A percentile compares a stretch with the other conserved stretches of the same genome.
Conservation (phyloP, 2,797 vertebrate species). For the Morelia viridis region DNA sequence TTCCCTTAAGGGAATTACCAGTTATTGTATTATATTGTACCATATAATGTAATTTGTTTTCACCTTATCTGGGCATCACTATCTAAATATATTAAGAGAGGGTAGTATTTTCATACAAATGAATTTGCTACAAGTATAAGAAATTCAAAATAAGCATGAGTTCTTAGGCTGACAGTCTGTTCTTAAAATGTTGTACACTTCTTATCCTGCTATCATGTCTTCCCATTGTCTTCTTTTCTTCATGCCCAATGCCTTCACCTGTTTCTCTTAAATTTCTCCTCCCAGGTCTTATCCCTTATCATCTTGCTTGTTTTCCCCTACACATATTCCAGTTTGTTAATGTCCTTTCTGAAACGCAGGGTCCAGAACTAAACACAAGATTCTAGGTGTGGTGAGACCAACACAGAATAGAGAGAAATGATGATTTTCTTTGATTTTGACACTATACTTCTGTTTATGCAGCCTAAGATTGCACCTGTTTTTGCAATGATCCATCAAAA, state of each 20-base stretch:
- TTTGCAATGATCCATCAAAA: not conserved
- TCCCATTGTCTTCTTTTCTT: not conserved
- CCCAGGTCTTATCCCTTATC: not conserved
- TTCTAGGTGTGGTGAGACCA: not conserved
- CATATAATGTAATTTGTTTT: not conserved
- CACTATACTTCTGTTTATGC: not conserved
- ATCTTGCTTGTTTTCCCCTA: not conserved
- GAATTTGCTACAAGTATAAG: not conserved
- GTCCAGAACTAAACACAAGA: not conserved
- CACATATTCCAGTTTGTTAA: not conserved
- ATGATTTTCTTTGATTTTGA: not conserved
- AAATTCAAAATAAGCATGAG: slow-evolving; percentile 2
- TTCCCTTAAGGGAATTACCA: slow-evolving; percentile 8
- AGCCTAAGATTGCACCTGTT: not conserved
- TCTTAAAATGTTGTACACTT: not conserved
- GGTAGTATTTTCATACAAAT: not conserved
- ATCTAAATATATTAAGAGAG: slow-evolving; percentile 12
- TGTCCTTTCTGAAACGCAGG: not conserved
- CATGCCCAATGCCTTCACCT: not conserved
- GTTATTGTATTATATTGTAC: not conserved
- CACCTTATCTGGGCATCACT: not conserved
- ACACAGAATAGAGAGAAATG: not conserved
- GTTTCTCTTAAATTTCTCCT: not conserved
- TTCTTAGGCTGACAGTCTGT: not conserved
- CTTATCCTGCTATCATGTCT: not conserved